Conservation (phyloP, 1,140 invertebrate genomes). For the Bombus affinis region DNA sequence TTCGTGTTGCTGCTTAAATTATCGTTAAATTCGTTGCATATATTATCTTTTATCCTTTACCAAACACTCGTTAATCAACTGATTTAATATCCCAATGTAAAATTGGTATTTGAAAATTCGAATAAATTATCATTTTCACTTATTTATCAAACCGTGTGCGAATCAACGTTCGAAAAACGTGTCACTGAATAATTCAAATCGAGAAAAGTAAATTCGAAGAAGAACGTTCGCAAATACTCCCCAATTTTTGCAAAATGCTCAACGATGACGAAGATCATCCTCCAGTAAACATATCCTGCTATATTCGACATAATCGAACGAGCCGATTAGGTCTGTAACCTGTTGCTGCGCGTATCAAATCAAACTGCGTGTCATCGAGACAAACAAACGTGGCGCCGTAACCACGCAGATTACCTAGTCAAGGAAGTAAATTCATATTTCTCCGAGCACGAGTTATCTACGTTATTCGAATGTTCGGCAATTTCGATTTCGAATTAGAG, state of each 20-base stretch:
- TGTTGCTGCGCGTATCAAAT: conserved; percentile 28
- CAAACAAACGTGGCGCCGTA: background rate
- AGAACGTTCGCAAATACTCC: too few relatives aligned
- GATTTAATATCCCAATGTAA: background rate
- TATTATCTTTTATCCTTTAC: background rate
- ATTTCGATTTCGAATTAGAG: background rate
- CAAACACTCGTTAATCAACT: background rate
- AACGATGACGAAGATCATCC: background rate
- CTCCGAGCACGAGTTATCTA: background rate
- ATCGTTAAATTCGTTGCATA: background rate
- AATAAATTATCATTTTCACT: background rate
- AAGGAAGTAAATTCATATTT: conserved; percentile 34
- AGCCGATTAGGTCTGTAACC: conserved; percentile 24
- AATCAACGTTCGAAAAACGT: too few relatives aligned
- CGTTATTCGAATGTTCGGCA: background rate
- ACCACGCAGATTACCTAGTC: conserved; percentile 1
- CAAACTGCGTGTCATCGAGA: background rate
- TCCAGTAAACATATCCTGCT: background rate
- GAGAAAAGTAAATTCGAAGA: too few relatives aligned
- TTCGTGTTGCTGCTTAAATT: background rate
- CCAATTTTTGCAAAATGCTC: background rate
- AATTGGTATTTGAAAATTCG: background rate
- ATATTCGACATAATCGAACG: background rate
- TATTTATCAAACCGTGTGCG: background rate
- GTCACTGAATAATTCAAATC: too few relatives aligned